phyloP scores from a whole-genome alignment of 2,113 vertebrate genomes.

The Podilymbus podiceps region DNA sequence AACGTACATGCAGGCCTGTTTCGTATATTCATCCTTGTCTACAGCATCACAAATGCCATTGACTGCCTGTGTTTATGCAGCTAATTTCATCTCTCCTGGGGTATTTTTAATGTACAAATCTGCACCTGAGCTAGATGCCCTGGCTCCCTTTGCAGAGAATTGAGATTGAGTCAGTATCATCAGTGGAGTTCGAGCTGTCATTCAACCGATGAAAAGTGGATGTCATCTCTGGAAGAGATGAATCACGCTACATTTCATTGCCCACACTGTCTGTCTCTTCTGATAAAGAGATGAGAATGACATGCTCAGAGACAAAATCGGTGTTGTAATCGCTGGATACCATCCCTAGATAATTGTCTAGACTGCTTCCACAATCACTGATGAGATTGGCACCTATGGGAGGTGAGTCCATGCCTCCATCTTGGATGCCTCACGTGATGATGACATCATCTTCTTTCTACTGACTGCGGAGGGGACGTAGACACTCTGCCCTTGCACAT shows the following conservation, averaged over 20 bases:
- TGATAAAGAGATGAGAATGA: not conserved
- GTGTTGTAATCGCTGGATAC: not conserved
- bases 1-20: accelerated
- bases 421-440: accelerated
- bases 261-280: not conserved
- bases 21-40: not conserved
- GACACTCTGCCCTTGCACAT: not conserved
- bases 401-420: accelerated
- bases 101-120: not conserved
- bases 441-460: not conserved
- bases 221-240: not conserved
- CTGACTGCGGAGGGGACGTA: accelerated
- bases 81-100: not conserved
- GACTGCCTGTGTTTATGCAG: not conserved
- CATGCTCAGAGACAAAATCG: not conserved
- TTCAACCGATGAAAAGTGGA: not conserved
- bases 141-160: not conserved
- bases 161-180: not conserved
- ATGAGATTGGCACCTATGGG: not conserved
- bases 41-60: not conserved
- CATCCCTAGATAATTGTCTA: not conserved
- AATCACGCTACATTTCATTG: not conserved
- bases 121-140: not conserved
- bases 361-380: not conserved
- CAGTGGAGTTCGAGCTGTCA: not conserved